A percentile compares a stretch with the other conserved stretches of the same genome.
Conservation (phyloP, 2,888 invertebrate species). For the Drosophila borealis region DNA sequence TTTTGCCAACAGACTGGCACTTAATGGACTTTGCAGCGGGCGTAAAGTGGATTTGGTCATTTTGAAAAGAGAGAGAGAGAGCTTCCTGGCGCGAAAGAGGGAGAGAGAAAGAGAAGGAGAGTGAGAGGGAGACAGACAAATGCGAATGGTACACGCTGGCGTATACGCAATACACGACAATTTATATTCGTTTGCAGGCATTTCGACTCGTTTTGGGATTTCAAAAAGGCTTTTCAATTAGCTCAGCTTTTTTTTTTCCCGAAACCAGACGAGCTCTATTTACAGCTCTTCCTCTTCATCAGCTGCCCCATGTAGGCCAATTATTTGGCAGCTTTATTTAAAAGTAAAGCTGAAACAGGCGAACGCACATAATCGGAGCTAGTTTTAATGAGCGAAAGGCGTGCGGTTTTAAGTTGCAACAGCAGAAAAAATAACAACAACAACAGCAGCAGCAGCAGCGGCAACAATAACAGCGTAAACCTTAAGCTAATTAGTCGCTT, state of each 20-base stretch:
- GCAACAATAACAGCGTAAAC: slow-evolving; percentile 15
- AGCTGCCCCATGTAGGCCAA: slow-evolving; percentile 32
- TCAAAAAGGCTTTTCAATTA: slow-evolving; percentile 74
- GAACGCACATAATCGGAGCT: slow-evolving; percentile 16
- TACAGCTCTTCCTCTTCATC: neutral
- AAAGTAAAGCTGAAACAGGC: slow-evolving; percentile 46
- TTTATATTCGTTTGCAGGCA: slow-evolving; percentile 59
- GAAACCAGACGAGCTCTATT: neutral
- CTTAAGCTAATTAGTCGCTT: slow-evolving; percentile 73
- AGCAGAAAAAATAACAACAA: neutral
- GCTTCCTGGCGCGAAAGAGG: no score
- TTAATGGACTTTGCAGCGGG: slow-evolving; percentile 64
- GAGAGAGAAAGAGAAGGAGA: neutral
- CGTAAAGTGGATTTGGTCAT: slow-evolving; percentile 75
- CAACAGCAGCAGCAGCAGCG: slow-evolving; percentile 16
- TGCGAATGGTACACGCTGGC: slow-evolving; percentile 30
- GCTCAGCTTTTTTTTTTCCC: slow-evolving; percentile 25
- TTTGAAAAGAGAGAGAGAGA: slow-evolving; percentile 35
- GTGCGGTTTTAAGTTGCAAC: slow-evolving; percentile 37
- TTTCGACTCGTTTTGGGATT: slow-evolving; percentile 54
- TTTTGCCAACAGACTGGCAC: slow-evolving; percentile 45
- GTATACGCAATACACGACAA: slow-evolving; percentile 49
- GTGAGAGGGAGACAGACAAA: neutral
- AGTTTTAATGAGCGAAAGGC: slow-evolving; percentile 40
- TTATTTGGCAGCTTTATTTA: slow-evolving; percentile 59